Evolutionary conservation across 1,140 invertebrate genomes (phyloP).

Genomic region (Polypedilum pembai): DNA sequence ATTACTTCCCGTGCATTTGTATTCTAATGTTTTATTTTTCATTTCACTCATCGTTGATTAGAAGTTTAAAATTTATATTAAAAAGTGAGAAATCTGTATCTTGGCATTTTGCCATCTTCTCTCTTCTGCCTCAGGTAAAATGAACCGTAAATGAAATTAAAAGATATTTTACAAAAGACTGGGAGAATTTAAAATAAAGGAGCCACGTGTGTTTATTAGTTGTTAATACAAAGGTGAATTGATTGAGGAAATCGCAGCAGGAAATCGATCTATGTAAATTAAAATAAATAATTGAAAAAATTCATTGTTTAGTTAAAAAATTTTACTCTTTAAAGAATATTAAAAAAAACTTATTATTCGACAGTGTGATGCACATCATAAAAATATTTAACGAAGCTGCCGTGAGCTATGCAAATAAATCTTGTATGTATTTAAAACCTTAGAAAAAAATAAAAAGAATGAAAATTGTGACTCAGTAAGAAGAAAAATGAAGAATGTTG

Average conservation of each 20-base stretch:
- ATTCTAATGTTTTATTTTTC: constrained; percentile 13
- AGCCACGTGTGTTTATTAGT: too few relatives aligned
- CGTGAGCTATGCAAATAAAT: neutral
- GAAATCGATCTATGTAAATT: too few relatives aligned
- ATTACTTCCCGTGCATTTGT: neutral
- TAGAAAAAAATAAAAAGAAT: neutral
- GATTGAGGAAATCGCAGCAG: too few relatives aligned
- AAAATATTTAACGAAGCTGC: neutral
- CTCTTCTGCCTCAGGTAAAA: neutral
- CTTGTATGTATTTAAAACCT: neutral
- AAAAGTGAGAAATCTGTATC: neutral
- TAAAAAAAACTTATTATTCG: neutral
- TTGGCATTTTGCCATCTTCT: neutral
- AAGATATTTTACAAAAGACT: too few relatives aligned
- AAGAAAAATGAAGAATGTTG: neutral
- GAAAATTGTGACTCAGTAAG: neutral
- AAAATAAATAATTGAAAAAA: too few relatives aligned
- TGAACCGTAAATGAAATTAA: neutral
- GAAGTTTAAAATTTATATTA: neutral
- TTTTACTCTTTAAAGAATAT: neutral
- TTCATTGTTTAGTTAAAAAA: too few relatives aligned
- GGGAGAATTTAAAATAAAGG: too few relatives aligned
- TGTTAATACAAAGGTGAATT: too few relatives aligned
- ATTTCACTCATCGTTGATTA: neutral
- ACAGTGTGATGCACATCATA: neutral